Conservation (phyloP, 1,140 invertebrate species). For the Coptotermes formosanus region DNA sequence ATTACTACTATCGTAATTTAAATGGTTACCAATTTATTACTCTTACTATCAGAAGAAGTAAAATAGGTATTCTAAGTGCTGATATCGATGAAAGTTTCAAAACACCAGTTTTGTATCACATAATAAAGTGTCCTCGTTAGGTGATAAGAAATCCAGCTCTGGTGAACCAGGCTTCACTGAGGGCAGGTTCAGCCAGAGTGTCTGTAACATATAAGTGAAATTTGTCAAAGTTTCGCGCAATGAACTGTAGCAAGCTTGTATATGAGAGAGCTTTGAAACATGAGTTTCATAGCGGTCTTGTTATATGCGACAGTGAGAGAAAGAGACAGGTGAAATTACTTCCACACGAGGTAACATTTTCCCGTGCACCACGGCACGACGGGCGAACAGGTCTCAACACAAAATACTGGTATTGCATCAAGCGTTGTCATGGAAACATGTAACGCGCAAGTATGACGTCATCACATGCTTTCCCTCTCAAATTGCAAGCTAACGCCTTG, state of each 20-base stretch:
- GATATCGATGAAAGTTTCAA: too few species aligned
- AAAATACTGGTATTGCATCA: background rate
- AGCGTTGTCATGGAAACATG: background rate
- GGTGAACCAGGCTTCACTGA: background rate
- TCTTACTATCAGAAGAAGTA: too few species aligned
- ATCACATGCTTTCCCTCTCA: background rate
- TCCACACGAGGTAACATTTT: background rate
- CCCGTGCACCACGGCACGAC: background rate
- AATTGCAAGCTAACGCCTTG: slow-evolving; percentile 8
- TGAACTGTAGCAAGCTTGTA: background rate
- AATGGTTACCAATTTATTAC: too few species aligned
- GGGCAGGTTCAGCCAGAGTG: background rate
- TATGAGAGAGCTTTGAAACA: background rate
- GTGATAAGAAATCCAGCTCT: background rate
- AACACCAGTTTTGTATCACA: too few species aligned
- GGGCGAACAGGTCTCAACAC: background rate
- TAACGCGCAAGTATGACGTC: slow-evolving; percentile 4
- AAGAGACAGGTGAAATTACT: slow-evolving; percentile 9
- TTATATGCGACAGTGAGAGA: background rate
- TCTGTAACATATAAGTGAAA: background rate
- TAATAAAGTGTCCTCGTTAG: background rate
- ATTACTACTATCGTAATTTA: too few species aligned
- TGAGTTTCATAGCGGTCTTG: too few species aligned
- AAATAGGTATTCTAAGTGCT: too few species aligned
- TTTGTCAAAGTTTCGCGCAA: background rate